phyloP scores from a whole-genome alignment of 2,888 invertebrate species.

The Dynastes hyllus region DNA sequence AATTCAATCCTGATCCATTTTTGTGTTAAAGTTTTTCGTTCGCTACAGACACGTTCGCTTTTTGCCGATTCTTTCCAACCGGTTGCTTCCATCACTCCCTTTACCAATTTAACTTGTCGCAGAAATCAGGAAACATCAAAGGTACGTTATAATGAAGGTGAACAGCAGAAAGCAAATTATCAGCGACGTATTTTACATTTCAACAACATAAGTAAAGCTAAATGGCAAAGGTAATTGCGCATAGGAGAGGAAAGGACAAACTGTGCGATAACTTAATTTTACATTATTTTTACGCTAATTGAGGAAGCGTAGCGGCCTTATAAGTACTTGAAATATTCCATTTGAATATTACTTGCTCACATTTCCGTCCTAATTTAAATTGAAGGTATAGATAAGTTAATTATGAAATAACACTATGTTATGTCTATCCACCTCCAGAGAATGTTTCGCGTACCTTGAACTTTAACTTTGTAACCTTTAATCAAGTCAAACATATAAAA shows the following conservation, averaged over 20 bases:
- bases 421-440: too few relatives aligned
- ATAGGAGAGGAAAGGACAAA: background rate
- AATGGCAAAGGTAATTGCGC: background rate
- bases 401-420: too few relatives aligned
- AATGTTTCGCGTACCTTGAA: too few relatives aligned
- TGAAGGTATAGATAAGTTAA: too few relatives aligned
- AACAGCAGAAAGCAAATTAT: slow-evolving; percentile 21
- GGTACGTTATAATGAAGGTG: background rate
- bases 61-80: slow-evolving; percentile 13
- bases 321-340: background rate
- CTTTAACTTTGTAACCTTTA: too few relatives aligned
- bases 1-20: slow-evolving; percentile 31
- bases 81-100: background rate
- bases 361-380: too few relatives aligned
- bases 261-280: background rate
- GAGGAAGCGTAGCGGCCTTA: background rate
- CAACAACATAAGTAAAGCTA: background rate
- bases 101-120: slow-evolving; percentile 5
- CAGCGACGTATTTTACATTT: slow-evolving; percentile 5
- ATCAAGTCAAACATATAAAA: too few relatives aligned
- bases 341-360: too few relatives aligned
- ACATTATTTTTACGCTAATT: slow-evolving; percentile 3
- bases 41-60: background rate
- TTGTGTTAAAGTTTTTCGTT: slow-evolving; percentile 12
- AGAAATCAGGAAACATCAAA: slow-evolving; percentile 37